These are phyloP conservation scores for Pogonophryne albipinna DNA, from an alignment of 2,797 vertebrate genomes.

Conservation along the genomic window DNA sequence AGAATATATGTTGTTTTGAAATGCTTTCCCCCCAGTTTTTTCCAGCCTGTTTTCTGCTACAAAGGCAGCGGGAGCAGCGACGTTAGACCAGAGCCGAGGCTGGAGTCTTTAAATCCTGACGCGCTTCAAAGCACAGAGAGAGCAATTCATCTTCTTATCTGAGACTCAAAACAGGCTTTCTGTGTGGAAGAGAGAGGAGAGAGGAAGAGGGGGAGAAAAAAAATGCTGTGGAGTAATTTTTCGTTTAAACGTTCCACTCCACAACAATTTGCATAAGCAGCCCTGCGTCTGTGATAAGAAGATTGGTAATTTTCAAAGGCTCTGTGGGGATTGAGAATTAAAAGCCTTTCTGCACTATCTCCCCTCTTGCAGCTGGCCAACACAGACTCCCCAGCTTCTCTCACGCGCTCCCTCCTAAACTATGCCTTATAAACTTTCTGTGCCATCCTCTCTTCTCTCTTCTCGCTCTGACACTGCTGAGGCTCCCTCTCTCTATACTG, in stretches of 20 bases:
- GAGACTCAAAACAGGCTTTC: slow-evolving; percentile 89
- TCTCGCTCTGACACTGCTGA: slow-evolving; percentile 59
- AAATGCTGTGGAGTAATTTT: slow-evolving; percentile 93
- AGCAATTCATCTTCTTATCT: slow-evolving; percentile 92
- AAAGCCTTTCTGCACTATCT: slow-evolving; percentile 92
- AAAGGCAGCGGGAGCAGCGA: slow-evolving; percentile 84
- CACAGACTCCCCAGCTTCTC: slow-evolving; percentile 88
- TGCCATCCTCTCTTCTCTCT: slow-evolving; percentile 63
- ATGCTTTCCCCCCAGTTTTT: slow-evolving; percentile 66
- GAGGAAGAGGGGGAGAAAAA: slow-evolving; percentile 66
- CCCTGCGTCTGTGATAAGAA: slow-evolving; percentile 94
- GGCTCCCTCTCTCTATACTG: slow-evolving; percentile 53
- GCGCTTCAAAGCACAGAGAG: slow-evolving; percentile 87
- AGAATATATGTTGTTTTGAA: slow-evolving; percentile 86
- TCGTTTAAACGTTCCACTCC: slow-evolving; percentile 94
- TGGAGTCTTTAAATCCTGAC: slow-evolving; percentile 90
- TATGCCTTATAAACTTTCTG: slow-evolving; percentile 87
- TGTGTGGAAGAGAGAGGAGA: slow-evolving; percentile 82
- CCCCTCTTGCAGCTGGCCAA: slow-evolving; percentile 89
- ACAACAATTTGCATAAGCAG: slow-evolving; percentile 95
- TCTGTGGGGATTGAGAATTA: slow-evolving; percentile 92
- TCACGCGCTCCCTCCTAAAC: slow-evolving; percentile 85
- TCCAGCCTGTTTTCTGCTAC: slow-evolving; percentile 77
- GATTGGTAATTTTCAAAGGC: slow-evolving; percentile 95
- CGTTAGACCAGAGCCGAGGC: slow-evolving; percentile 83